Percentiles rank a stretch among this genome's conserved stretches.
phyloP scores from a whole-genome alignment of 2,797 vertebrate species.

The Smutsia temminckii region DNA sequence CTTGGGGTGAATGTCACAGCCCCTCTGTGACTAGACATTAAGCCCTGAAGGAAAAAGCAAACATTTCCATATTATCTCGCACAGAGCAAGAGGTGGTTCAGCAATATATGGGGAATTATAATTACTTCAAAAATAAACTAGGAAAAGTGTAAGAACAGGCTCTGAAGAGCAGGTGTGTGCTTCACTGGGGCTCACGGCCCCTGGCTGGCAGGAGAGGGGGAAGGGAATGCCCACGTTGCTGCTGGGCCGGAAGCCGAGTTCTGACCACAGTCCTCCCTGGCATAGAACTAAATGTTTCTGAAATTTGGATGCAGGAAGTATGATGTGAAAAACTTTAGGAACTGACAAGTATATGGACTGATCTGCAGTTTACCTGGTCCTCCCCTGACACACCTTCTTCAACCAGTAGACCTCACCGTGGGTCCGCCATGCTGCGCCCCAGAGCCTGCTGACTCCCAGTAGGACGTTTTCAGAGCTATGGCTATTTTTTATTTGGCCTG shows the following conservation, averaged over 20 bases:
- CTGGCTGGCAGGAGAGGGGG: background rate
- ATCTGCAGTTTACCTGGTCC: background rate
- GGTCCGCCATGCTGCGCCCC: fast-evolving
- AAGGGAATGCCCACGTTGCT: fast-evolving
- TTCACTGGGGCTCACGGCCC: fast-evolving
- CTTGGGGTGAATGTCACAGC: background rate
- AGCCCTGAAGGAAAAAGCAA: background rate
- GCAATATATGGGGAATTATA: background rate
- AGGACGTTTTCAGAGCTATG: background rate
- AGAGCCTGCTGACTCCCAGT: background rate
- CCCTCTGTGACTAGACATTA: background rate
- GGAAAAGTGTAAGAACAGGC: background rate
- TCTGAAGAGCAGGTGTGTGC: fast-evolving
- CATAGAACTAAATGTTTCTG: background rate
- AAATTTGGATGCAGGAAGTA: background rate
- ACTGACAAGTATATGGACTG: fast-evolving
- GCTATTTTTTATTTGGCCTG: background rate
- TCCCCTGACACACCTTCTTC: background rate
- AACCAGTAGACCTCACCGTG: background rate
- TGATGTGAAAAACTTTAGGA: background rate
- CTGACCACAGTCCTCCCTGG: background rate
- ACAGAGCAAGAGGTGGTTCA: background rate
- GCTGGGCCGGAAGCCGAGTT: background rate
- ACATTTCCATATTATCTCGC: background rate
- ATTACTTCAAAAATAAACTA: background rate